Evolutionary conservation across 2,113 vertebrate species (phyloP).

Genomic region (Varanus salvator): DNA sequence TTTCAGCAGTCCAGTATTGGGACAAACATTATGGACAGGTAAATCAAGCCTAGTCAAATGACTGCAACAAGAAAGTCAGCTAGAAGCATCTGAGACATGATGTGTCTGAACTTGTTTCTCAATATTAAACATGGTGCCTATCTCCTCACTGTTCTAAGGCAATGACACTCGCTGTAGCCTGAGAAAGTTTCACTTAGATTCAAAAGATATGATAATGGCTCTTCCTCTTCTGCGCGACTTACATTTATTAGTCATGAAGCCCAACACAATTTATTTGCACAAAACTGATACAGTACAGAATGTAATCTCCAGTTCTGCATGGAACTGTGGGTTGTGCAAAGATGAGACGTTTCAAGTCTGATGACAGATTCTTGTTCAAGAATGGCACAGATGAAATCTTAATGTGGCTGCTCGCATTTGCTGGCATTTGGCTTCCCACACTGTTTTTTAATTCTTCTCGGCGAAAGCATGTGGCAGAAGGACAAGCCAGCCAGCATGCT

Average conservation of each 20-base stretch:
- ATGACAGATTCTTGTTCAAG: conserved; percentile 6
- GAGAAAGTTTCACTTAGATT: neutral
- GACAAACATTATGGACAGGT: neutral
- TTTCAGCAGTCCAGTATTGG: neutral
- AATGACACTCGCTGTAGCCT: neutral
- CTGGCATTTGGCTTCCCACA: conserved; percentile 22
- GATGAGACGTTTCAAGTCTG: conserved; percentile 19
- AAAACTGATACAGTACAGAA: neutral
- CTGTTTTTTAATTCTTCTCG: conserved; percentile 16
- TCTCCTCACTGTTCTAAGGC: neutral
- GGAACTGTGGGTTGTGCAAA: neutral
- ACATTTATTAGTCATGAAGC: conserved; percentile 5
- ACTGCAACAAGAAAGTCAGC: too few species aligned
- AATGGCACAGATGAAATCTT: conserved; percentile 39
- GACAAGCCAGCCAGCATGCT: conserved; percentile 58
- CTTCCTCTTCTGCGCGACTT: conserved; percentile 34
- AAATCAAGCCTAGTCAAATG: neutral
- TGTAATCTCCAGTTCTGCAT: conserved; percentile 24
- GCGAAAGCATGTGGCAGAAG: conserved; percentile 46
- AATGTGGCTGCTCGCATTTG: conserved; percentile 42
- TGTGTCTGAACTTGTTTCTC: neutral
- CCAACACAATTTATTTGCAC: conserved; percentile 12
- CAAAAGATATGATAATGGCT: neutral
- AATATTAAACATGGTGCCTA: neutral
- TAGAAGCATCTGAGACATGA: neutral